phyloP scores from a whole-genome alignment of 2,888 invertebrate species.

The Rotaria macrura region DNA sequence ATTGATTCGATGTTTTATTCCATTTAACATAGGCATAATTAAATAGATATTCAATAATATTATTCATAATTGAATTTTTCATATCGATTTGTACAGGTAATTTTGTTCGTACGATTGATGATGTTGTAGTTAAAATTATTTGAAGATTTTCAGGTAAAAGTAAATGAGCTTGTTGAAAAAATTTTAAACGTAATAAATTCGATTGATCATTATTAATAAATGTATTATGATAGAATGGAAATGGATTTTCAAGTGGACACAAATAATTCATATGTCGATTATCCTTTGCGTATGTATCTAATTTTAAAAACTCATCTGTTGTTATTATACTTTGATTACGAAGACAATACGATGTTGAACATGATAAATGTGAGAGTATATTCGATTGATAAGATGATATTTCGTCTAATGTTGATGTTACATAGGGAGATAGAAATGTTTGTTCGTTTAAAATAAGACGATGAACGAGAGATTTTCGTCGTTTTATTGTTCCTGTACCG shows the following conservation, averaged over 20 bases:
- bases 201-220: neutral
- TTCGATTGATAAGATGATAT: neutral
- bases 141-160: conserved; percentile 5
- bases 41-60: neutral
- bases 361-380: neutral
- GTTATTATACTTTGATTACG: neutral
- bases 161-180: neutral
- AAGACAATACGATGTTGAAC: neutral
- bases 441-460: neutral
- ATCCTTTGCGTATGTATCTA: neutral
- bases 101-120: neutral
- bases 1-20: neutral
- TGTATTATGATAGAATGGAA: neutral
- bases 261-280: neutral
- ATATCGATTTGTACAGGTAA: neutral
- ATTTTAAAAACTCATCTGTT: neutral
- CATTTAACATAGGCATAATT: conserved; percentile 10
- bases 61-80: neutral
- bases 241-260: neutral
- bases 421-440: neutral
- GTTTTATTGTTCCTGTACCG: neutral
- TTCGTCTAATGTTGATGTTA: neutral
- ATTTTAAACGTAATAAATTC: neutral
- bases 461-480: neutral
- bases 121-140: neutral